Evolutionary conservation across 1,140 invertebrate genomes (phyloP).

Genomic region (Pantala flavescens): DNA sequence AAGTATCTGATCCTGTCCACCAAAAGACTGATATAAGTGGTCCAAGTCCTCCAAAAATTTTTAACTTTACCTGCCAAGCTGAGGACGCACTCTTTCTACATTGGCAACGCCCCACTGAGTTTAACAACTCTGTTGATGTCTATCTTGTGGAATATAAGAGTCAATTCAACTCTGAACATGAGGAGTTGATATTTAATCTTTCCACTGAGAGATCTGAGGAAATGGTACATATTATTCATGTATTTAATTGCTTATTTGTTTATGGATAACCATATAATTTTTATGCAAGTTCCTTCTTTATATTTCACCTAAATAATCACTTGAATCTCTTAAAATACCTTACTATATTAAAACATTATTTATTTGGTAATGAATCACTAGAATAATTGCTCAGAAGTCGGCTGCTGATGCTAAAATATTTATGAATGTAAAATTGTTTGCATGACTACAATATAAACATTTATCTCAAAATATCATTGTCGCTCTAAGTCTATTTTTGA

Average conservation of each 20-base stretch:
- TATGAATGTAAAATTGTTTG: no score
- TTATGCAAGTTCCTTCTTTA: neutral
- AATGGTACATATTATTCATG: constrained; percentile 37
- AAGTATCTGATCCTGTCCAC: constrained; percentile 56
- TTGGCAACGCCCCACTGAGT: constrained; percentile 64
- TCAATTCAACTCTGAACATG: constrained; percentile 44
- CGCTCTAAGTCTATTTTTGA: no score
- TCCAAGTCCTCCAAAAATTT: constrained; percentile 63
- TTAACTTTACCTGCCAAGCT: constrained; percentile 70
- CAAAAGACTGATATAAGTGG: constrained; percentile 70
- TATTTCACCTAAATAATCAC: no score
- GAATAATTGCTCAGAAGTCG: no score
- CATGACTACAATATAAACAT: no score
- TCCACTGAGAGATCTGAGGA: constrained; percentile 47
- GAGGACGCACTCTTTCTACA: constrained; percentile 65
- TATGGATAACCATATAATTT: neutral
- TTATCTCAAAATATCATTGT: no score
- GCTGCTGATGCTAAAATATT: no score
- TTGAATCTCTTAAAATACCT: no score
- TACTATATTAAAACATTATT: no score
- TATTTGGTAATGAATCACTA: no score
- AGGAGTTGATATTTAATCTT: constrained; percentile 50
- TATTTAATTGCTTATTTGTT: neutral
- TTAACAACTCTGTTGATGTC: constrained; percentile 63
- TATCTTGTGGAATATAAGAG: constrained; percentile 64